A percentile compares a stretch with the other conserved stretches of the same genome.
Evolutionary conservation across 2,797 vertebrate species (phyloP).

Genomic region (Danio kyathit): DNA sequence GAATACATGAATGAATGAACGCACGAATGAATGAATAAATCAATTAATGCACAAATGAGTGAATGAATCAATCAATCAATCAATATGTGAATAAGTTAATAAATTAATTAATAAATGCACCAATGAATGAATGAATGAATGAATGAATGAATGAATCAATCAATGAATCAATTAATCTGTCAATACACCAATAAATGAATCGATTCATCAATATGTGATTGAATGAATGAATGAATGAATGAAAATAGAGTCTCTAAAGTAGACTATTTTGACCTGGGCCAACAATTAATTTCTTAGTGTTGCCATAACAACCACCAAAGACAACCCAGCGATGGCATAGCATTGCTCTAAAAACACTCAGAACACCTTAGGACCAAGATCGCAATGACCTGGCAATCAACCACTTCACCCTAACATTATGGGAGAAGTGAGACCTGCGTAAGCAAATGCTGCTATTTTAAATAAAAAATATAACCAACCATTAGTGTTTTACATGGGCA

Average conservation of each 20-base stretch:
- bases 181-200: too few species aligned
- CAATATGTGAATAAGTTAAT: too few species aligned
- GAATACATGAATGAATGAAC: too few species aligned
- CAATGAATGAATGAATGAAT: too few species aligned
- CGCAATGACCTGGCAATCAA: not conserved
- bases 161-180: too few species aligned
- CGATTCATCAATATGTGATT: too few species aligned
- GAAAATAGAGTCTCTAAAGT: not conserved
- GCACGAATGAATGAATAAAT: too few species aligned
- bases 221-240: too few species aligned
- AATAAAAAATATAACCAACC: not conserved
- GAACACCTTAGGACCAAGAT: not conserved
- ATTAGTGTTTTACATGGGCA: not conserved
- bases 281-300: not conserved
- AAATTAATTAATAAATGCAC: too few species aligned
- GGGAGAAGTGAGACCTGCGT: not conserved
- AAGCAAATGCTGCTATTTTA: not conserved
- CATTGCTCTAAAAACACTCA: not conserved
- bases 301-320: not conserved
- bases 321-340: not conserved
- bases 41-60: too few species aligned
- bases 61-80: too few species aligned
- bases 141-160: too few species aligned
- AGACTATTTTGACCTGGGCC: not conserved
- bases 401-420: not conserved